Base-by-base conservation (phyloP, 92 coral and sea anemone genomes). In the Anthopleura xanthogrammica region DNA sequence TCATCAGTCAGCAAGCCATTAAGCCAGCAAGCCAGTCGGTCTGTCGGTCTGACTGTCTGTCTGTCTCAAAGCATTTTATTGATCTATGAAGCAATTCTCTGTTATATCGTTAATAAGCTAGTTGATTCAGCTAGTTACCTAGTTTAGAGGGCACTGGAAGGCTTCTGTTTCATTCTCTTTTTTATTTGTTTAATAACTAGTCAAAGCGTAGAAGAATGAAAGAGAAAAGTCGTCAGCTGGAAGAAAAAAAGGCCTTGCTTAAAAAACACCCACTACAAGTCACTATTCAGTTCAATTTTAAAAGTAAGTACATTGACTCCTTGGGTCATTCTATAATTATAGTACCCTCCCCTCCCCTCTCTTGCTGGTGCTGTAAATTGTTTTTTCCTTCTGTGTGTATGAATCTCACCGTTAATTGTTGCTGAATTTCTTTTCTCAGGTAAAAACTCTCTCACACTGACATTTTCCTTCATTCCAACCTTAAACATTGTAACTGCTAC, bases 211-310 rank as follows among this genome's bases (percentile, higher is more conserved):
- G 99, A 77, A 88, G 99, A 70, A 91, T 91, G 62, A 96, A 93
- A 60, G 99, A 96, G 77, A 98, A 96, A 73, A 91, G 90, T 58
- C 93, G 98, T 12, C 82, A 86, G 79, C 92, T 90, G 70, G 98
- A 97, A 89, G 95, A 87, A 66, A 88, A 88, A 41, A 97, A 94
- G 82, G 83, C 90, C 71, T 72, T 91, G 75, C 86, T 94, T 16
- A 97, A 97, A 86, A 92, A 90, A 72, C 99, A 96, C 42, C 99
- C 99, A 70, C 85, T 96, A n/a, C 97, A 96, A 85, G 89, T 96
- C 62, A 87, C 68, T 20, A 73, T 96, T 40, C 87, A 90, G 82
- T 77, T 94, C 8, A 71, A 79, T 41, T 96, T 98, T 74, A 92
- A 91, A 94, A 90, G 99, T 96, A 56, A 70, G 90, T 54, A 2